These are phyloP conservation scores for Caretta caretta DNA, from an alignment of 2,113 vertebrate genomes.

Conservation along the genomic window DNA sequence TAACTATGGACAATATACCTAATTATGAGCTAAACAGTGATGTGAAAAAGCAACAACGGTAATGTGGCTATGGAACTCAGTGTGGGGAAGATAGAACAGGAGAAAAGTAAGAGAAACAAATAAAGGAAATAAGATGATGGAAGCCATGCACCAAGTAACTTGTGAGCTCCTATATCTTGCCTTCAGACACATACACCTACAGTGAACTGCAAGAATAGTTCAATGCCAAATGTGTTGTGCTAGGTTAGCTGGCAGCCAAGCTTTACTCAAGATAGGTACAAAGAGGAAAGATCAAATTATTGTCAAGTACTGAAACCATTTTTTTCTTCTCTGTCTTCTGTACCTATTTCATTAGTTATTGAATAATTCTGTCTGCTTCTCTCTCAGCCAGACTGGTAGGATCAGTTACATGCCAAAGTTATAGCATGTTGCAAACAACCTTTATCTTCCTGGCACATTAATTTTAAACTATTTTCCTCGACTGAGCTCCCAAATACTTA, in stretches of 20 bases:
- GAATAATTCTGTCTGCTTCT: constrained; percentile 24
- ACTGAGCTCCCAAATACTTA: neutral
- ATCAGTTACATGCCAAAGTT: constrained; percentile 3
- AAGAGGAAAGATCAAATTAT: constrained; percentile 42
- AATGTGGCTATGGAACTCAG: too few relatives aligned
- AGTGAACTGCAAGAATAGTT: constrained; percentile 8
- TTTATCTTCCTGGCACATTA: neutral
- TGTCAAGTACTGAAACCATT: constrained; percentile 1
- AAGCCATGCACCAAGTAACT: neutral
- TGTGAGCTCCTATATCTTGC: constrained; percentile 29
- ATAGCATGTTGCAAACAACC: neutral
- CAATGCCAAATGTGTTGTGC: neutral
- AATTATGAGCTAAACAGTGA: neutral
- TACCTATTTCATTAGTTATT: constrained; percentile 31
- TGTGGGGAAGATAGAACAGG: too few relatives aligned
- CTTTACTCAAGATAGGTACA: constrained; percentile 50
- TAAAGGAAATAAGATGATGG: neutral
- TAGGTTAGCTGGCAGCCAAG: constrained; percentile 7
- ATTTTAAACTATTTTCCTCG: neutral
- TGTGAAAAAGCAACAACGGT: neutral
- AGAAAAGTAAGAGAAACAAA: neutral
- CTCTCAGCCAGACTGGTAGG: neutral
- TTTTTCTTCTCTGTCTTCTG: constrained; percentile 16
- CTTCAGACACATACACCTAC: neutral
- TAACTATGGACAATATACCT: neutral